Base-by-base conservation (phyloP, 2,888 invertebrate genomes). In the Halictus quadricinctus region DNA sequence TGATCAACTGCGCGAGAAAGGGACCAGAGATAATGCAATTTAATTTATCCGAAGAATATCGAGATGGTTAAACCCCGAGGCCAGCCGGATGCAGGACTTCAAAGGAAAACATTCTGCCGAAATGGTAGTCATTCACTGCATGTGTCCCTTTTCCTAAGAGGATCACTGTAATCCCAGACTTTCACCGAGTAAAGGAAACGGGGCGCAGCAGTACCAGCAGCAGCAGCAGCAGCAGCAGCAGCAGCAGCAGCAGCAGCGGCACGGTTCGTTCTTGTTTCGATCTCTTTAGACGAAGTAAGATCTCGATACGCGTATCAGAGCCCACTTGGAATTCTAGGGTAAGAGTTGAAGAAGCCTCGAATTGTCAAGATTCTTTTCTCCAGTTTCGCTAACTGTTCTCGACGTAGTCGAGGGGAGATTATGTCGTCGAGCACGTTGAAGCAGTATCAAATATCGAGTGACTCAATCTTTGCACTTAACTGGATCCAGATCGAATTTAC, bases 331-430 rank as follows among this genome's bases (percentile, higher is more conserved):
- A 72, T 78, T 64, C 76, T 72, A 48, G 43, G 76, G 60, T 78
- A 66, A 46, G 43, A 87, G 54, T 75, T 48, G 70, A 54, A 80
- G 74, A 84, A 82, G 46, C 76, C 69, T 85, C 29, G 78, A 78
- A 79, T 89, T 29, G 72, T 81, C 73, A 75, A 85, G 85, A 85
- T 88, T 81, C 88, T 82, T 85, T 79, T 70, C 72, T 29, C 80
- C 78, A 89, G 81, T 85, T 89, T 85, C 80, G 75, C 81, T 81
- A 88, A 88, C 81, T 85, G 77, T 85, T 76, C 75, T 81, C 80
- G 75, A 79, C 80, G 69, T 83, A 76, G 79, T 80, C 79, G 72
- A 83, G 74, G 80, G 50, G 74, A 80, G 85, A 88, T 87, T 87
- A 87, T 80, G 60, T 81, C 77, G 79, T 79, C 76, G 43, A 79